These are phyloP conservation scores for Heliconius ethilla DNA, from an alignment of 2,888 invertebrate species.

Conservation along the genomic window DNA sequence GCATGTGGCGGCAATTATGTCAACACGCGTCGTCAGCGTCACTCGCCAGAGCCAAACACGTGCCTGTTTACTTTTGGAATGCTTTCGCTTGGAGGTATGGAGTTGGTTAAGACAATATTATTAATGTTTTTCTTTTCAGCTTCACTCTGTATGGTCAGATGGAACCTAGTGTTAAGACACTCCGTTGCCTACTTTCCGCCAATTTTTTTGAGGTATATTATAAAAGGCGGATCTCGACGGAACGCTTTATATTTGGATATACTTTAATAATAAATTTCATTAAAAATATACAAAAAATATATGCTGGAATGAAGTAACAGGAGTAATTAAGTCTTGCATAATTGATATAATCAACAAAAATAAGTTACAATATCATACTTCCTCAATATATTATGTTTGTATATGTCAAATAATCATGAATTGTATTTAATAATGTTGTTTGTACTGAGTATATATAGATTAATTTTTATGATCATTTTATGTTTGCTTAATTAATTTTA, in stretches of 20 bases:
- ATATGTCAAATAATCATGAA: slow-evolving; percentile 25
- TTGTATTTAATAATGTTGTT: neutral
- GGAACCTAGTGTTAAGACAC: too few relatives aligned
- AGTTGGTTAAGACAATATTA: slow-evolving; percentile 16
- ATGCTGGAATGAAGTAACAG: neutral
- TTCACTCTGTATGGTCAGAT: too few relatives aligned
- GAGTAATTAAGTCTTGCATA: slow-evolving; percentile 9
- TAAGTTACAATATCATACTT: neutral
- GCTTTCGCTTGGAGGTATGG: slow-evolving; percentile 17
- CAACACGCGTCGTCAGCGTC: slow-evolving; percentile 58
- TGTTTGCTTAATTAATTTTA: neutral
- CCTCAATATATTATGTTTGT: neutral
- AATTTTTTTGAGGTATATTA: too few relatives aligned
- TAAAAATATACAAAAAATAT: neutral
- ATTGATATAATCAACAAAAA: slow-evolving; percentile 1
- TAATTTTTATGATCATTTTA: neutral
- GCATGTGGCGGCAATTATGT: slow-evolving; percentile 62
- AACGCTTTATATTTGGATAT: too few relatives aligned
- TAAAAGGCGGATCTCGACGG: too few relatives aligned
- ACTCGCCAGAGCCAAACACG: slow-evolving; percentile 34
- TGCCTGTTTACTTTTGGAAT: slow-evolving; percentile 49
- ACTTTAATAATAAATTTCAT: too few relatives aligned
- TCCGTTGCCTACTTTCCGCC: too few relatives aligned
- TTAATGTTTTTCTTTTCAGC: neutral
- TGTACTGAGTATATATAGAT: neutral